Evolutionary conservation across 1,140 invertebrate genomes (phyloP), one percentile per base, ranked within the genome.

Genomic region (Drosophila pallidifrons): DNA sequence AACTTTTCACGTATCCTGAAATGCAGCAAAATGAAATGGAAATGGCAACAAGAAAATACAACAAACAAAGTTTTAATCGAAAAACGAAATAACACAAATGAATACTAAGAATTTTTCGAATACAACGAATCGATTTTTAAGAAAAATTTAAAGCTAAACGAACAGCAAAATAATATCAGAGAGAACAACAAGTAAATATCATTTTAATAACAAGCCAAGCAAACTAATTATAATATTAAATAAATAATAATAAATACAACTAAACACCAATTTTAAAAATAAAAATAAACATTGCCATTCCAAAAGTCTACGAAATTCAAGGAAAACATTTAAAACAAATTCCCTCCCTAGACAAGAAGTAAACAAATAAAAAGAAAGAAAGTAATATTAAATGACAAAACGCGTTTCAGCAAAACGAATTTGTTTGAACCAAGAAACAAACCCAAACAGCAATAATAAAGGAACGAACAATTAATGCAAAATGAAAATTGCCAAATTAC

Each of bases 51-150:
- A 30, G 5, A 51, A 20, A 32, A 20, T 41, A 30, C 11, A 51
- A 52, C 58, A 30, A 16, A 43, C n/a, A 11, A 43, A 76, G 10
- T 54, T 54, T 52, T 15, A 65, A 67, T 52, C 16, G 28, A 61
- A 71, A 45, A 71, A 35, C 15, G 30, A 51, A 13, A 55, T 59
- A 75, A 45, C 6, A 41, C 10, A 67, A 51, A 49, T 25, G 20
- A 8, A 32, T 65, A 77, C 49, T 68, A 68, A 85, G 77, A 88
- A 91, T 91, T 85, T 91, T 91, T 91, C 88, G 74, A 91, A 89
- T 91, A 91, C 88, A 91, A 91, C 88, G 88, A 91, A 91, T 91
- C 88, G 81, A 77, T 77, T 52, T 79, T 81, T 91, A 91, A 91
- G 87, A 91, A 88, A 83, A 82, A 80, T 83, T 66, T 63, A 75